Conservation (phyloP, 1,140 invertebrate species). For the Hirudo medicinalis region DNA sequence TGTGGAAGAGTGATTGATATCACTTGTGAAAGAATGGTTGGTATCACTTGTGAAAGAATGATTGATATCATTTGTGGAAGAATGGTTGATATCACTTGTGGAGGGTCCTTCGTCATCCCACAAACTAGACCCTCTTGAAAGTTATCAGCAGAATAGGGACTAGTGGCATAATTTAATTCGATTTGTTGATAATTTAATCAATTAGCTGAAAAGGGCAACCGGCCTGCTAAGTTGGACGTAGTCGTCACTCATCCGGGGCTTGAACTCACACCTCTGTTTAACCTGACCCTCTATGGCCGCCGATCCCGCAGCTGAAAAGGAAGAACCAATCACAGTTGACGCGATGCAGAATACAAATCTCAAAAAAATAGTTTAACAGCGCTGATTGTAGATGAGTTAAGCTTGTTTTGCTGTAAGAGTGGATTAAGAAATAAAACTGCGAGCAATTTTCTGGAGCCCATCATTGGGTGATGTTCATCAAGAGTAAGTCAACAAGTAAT, state of each 20-base stretch:
- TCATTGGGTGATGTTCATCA: no score
- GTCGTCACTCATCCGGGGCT: not conserved
- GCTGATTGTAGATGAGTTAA: no score
- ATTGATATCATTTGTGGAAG: no score
- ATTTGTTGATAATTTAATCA: not conserved
- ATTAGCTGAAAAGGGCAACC: not conserved
- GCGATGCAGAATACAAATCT: no score
- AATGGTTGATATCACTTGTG: no score
- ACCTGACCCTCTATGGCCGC: constrained; percentile 7
- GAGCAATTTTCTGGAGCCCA: no score
- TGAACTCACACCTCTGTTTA: constrained; percentile 9
- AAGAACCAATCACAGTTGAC: not conserved
- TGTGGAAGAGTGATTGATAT: no score
- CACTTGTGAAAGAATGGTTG: no score
- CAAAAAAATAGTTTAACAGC: no score
- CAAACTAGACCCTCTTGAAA: not conserved
- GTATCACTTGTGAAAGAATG: not conserved
- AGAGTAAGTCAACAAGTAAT: no score
- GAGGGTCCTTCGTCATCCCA: not conserved
- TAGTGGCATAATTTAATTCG: not conserved
- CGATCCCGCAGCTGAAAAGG: constrained; percentile 6
- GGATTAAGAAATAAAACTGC: no score
- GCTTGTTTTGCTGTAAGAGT: no score
- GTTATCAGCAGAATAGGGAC: not conserved
- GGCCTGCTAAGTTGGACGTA: constrained; percentile 12